Conservation (phyloP, 2,888 invertebrate species). For the Bimastos eiseni region DNA sequence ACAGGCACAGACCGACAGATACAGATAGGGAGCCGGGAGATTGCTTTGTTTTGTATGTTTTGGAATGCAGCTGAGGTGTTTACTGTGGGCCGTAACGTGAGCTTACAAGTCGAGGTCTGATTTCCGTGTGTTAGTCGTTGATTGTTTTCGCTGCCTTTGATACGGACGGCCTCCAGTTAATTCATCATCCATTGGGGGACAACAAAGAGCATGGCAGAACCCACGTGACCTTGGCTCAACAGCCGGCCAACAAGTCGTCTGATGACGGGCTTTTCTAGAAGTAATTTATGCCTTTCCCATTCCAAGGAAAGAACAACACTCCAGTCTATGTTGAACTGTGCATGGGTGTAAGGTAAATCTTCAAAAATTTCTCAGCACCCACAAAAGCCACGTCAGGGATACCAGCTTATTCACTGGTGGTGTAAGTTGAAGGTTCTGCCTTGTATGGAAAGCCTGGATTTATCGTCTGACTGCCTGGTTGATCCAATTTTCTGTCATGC, state of each 20-base stretch:
- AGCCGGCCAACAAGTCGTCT: background rate
- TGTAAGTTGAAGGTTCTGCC: too few relatives aligned
- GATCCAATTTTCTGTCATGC: background rate
- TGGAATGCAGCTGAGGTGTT: conserved; percentile 13
- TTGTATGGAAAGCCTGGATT: background rate
- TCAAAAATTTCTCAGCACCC: background rate
- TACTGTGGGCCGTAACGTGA: background rate
- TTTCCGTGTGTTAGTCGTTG: background rate
- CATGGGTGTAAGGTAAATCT: background rate
- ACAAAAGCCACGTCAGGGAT: background rate
- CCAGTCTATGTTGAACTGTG: background rate
- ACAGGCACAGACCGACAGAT: background rate
- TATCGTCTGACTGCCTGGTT: background rate
- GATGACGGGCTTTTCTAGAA: background rate
- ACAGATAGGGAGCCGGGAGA: background rate
- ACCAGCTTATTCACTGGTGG: too few relatives aligned
- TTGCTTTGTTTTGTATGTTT: background rate
- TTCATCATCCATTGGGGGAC: background rate
- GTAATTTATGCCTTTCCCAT: background rate
- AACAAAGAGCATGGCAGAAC: background rate
- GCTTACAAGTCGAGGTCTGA: background rate
- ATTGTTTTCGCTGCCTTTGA: background rate
- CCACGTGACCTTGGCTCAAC: background rate
- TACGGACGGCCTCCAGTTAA: background rate
- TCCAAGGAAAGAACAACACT: background rate